These are phyloP conservation scores for Neoaliturus tenellus DNA, from an alignment of 2,888 invertebrate genomes.

Conservation along the genomic window DNA sequence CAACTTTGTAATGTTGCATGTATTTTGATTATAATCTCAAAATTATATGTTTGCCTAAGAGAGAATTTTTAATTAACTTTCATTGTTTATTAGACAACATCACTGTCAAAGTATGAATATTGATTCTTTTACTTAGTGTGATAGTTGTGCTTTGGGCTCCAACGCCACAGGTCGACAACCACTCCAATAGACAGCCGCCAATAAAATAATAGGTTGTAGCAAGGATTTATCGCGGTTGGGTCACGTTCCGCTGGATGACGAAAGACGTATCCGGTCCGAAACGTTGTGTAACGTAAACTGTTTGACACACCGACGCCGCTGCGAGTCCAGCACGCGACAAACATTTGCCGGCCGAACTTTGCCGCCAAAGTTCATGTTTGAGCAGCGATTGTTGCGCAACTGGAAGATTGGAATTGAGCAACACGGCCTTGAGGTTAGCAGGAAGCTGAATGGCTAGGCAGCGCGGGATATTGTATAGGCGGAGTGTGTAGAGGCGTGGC, in stretches of 20 bases:
- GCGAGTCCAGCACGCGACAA: no score
- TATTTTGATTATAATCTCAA: no score
- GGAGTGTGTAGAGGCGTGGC: background rate
- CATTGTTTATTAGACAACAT: no score
- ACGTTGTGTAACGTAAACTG: background rate
- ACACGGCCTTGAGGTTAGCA: background rate
- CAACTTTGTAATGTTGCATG: no score
- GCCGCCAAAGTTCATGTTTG: background rate
- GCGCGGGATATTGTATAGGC: background rate
- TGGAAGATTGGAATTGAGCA: background rate
- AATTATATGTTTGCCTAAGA: no score
- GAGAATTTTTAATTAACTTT: no score
- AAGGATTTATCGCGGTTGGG: background rate
- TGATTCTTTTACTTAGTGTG: no score
- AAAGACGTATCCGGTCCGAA: conserved; percentile 12
- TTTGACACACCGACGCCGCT: background rate
- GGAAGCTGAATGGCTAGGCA: background rate
- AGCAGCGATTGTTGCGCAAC: background rate
- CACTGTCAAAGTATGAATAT: no score
- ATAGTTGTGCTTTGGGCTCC: no score
- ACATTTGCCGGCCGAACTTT: background rate
- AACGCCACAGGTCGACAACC: background rate
- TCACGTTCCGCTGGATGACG: conserved; percentile 4
- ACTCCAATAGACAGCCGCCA: background rate
- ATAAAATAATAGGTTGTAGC: background rate